These are phyloP conservation scores for Leucophenga maculata DNA, from an alignment of 2,888 invertebrate species.

Conservation along the genomic window DNA sequence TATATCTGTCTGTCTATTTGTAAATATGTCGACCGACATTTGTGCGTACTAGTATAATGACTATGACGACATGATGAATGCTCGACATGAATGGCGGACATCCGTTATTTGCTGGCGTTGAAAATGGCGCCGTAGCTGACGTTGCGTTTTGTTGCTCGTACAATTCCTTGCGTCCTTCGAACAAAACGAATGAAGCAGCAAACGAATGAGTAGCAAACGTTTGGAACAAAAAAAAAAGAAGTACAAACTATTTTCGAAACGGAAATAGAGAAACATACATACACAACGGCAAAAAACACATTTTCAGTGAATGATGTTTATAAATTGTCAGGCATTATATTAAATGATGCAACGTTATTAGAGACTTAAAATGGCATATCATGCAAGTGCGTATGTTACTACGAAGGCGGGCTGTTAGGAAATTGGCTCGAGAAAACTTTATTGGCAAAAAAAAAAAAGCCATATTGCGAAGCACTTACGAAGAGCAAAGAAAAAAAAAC, in stretches of 20 bases:
- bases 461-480: too few relatives aligned
- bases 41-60: slow-evolving; percentile 36
- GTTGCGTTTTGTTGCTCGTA: background rate
- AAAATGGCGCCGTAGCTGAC: slow-evolving; percentile 38
- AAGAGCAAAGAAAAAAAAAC: too few relatives aligned
- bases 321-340: slow-evolving; percentile 57
- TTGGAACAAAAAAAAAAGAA: background rate
- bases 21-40: slow-evolving; percentile 2
- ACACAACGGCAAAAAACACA: slow-evolving; percentile 8
- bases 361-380: slow-evolving; percentile 31
- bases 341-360: slow-evolving; percentile 53
- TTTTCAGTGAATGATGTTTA: slow-evolving; percentile 49
- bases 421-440: too few relatives aligned
- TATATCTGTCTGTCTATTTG: background rate
- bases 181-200: background rate
- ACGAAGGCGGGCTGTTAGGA: background rate
- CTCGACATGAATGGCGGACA: slow-evolving; percentile 51
- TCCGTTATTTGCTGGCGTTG: slow-evolving; percentile 47
- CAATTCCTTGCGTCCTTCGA: background rate
- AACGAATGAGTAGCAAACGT: slow-evolving; percentile 1
- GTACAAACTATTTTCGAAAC: slow-evolving; percentile 1
- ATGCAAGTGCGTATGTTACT: slow-evolving; percentile 1
- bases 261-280: slow-evolving; percentile 1
- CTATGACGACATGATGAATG: slow-evolving; percentile 54
- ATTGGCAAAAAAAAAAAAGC: too few relatives aligned